Evolutionary conservation across 2,888 invertebrate genomes (phyloP).

Genomic region (Macroteleia sp.): DNA sequence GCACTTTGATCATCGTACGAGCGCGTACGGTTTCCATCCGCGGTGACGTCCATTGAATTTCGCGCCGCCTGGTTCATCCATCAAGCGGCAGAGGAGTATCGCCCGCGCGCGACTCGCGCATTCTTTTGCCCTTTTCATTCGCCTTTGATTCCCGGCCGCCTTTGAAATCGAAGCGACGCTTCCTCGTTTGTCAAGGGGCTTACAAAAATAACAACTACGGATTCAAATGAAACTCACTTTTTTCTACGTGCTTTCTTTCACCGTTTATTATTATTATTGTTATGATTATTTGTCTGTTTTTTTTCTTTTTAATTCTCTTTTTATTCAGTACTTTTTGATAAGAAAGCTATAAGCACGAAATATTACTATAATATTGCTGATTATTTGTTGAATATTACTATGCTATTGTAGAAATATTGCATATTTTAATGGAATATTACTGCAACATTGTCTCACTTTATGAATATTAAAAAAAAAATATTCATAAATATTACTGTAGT

Average conservation of each 20-base stretch:
- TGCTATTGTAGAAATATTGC: too few species aligned
- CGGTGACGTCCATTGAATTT: slow-evolving; percentile 50
- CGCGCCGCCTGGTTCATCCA: slow-evolving; percentile 71
- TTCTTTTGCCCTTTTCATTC: slow-evolving; percentile 53
- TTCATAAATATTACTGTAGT: too few species aligned
- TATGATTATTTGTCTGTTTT: too few species aligned
- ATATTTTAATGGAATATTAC: too few species aligned
- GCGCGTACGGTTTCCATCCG: slow-evolving; percentile 24
- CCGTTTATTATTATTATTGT: too few species aligned
- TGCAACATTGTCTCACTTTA: too few species aligned
- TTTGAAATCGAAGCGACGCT: slow-evolving; percentile 61
- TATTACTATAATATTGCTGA: too few species aligned
- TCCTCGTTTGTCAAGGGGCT: slow-evolving; percentile 52
- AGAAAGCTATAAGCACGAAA: too few species aligned
- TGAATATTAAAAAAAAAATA: too few species aligned
- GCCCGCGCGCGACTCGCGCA: slow-evolving; percentile 51
- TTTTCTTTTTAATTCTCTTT: too few species aligned
- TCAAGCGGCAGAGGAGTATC: slow-evolving; percentile 69
- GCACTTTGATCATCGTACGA: slow-evolving; percentile 43
- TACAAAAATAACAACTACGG: slow-evolving; percentile 40
- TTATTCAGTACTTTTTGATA: too few species aligned
- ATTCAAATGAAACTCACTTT: slow-evolving; percentile 21
- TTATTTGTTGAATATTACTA: too few species aligned
- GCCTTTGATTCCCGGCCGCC: slow-evolving; percentile 55
- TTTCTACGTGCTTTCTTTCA: neutral